Base-by-base conservation (phyloP, 2,888 invertebrate genomes). In the Aphodius sticticus region DNA sequence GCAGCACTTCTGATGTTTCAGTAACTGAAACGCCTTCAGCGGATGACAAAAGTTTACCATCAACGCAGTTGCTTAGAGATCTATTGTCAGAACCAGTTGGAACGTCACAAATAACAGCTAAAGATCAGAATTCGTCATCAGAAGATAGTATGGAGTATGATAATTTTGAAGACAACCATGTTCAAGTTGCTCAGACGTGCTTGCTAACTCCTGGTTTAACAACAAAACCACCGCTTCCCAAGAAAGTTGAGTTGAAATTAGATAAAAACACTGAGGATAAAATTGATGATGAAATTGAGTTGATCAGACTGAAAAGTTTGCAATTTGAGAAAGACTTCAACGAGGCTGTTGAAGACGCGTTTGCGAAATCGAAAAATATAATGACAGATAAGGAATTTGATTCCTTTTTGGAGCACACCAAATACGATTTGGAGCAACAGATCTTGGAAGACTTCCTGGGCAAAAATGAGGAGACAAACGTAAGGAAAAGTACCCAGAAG, bases 181-280 rank as follows among this genome's bases (percentile, higher is more conserved):
- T 16, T 0, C 7, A 69, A 9, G 16, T n/a, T 6, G n/a, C 79
- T 75, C 26, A 72, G 6, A 3, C 7, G 12, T 84, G 83, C 74
- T 72, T 81, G 77, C 81, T 88, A 79, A 79, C 83, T 37, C 89
- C 89, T 5, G 89, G 89, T 12, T 79, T 89, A 72, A 85, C 84
- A 78, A 82, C 86, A 0, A 89, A 89, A 83, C 89, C 89, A 7
- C 89, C 89, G 5, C 78, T 89, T 53, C 88, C 89, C 5, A 87
- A 84, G 81, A 87, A 86, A 83, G 74, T 83, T 2, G 84, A 85
- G 69, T 75, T 53, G 6, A 81, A 72, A 70, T 37, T 69, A 69
- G 77, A 69, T 37, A 79, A 75, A 69, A 79, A 70, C 38, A 53
- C 69, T 26, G 26, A 69, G 2, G 53, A 70, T 36, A 70, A 70